Evolutionary conservation across 2,113 vertebrate species (phyloP).

Genomic region (Nanger granti): DNA sequence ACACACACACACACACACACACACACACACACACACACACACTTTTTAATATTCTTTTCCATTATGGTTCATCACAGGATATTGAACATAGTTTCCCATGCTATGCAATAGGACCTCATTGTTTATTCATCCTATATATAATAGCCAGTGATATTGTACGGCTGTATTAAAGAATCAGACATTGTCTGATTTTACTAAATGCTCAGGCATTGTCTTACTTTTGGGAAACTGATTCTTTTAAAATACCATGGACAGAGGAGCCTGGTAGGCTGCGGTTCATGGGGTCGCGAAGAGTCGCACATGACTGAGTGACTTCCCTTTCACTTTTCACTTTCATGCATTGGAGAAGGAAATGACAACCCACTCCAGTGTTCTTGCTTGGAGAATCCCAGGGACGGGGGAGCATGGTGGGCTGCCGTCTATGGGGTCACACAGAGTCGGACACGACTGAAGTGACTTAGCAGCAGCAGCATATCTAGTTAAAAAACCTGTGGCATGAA

Average conservation of each 20-base stretch:
- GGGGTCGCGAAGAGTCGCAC: too few relatives aligned
- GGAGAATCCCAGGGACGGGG: too few relatives aligned
- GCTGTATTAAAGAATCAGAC: not conserved
- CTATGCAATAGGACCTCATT: not conserved
- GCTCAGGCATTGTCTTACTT: not conserved
- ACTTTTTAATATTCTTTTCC: not conserved
- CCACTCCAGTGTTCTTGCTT: too few relatives aligned
- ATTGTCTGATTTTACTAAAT: not conserved
- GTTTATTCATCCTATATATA: not conserved
- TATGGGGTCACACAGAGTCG: too few relatives aligned
- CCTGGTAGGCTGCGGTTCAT: too few relatives aligned
- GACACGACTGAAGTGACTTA: too few relatives aligned
- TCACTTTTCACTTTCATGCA: too few relatives aligned
- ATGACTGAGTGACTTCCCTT: too few relatives aligned
- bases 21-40: not conserved
- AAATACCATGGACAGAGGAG: too few relatives aligned
- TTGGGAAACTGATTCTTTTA: constrained; percentile 5
- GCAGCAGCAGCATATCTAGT: not conserved
- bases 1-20: not conserved
- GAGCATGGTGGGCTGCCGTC: too few relatives aligned
- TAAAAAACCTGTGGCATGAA: not conserved
- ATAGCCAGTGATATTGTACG: not conserved
- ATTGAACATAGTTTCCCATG: not conserved
- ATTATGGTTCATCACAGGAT: not conserved
- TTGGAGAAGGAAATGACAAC: too few relatives aligned